Evolutionary conservation across 2,113 vertebrate genomes (phyloP), one percentile per base, ranked within the genome.

Genomic region (Vicugna pacos): DNA sequence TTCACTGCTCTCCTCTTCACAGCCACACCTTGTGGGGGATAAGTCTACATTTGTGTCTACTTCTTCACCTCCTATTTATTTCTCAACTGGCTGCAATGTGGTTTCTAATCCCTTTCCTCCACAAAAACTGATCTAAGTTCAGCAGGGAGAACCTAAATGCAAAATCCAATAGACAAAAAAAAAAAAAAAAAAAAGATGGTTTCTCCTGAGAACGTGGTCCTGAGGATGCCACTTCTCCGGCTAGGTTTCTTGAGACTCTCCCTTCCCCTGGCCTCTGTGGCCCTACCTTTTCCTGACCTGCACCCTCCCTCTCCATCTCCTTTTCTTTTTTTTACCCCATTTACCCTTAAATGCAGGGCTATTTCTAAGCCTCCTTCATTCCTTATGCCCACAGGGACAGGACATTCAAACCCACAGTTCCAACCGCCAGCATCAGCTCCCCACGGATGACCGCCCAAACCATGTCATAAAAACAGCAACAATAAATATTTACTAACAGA

Each of bases 1-100:
- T 72, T 72, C 14, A 46, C 89, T 56, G 13, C 26, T 20, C 1
- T 46, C 65, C 69, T 69, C 67, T 54, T 60, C 62, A 83, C 15
- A 52, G 69, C 38, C 48, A 54, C 60, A 77, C 28, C 1, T n/a
- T 70, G 22, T 6, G 16, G 75, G 56, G 13, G 6, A 86, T 76
- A 69, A 60, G 20, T 94, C 92, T 84, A 58, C 30, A 72, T 60
- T 48, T 82, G 48, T 67, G 32, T 67, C 69, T 26, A n/a, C 56
- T 82, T 87, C 73, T 62, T 91, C 89, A 48, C 13, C 5, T 90
- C 67, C 54, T 46, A 32, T 73, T 94, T 80, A 72, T 89, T 95
- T 94, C 85, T 58, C 92, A 93, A 19, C 42, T 85, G 15, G 16
- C 15, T 93, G 67, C 84, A 70, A 64, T 87, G 67, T 72, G 89